phyloP scores from a whole-genome alignment of 2,113 vertebrate genomes.

The Oncorhynchus gorbuscha region DNA sequence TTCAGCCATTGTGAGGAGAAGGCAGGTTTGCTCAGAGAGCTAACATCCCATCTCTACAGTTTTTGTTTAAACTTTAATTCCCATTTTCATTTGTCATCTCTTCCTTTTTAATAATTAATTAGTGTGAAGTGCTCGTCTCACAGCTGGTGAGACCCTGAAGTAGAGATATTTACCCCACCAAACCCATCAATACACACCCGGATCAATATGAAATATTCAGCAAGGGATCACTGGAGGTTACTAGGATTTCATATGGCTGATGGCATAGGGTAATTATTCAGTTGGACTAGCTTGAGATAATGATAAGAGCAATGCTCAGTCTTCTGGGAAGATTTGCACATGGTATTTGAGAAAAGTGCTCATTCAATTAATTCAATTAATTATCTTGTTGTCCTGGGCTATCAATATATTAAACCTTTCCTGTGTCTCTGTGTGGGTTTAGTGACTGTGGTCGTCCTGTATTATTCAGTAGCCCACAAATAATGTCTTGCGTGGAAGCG shows the following conservation, averaged over 20 bases:
- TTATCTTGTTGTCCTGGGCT: too few species aligned
- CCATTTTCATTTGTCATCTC: neutral
- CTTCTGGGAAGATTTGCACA: neutral
- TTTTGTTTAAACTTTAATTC: constrained; percentile 3
- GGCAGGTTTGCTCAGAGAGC: neutral
- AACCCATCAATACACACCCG: neutral
- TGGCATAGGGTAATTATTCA: neutral
- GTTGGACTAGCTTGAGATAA: neutral
- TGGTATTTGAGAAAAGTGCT: neutral
- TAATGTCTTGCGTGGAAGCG: too few species aligned
- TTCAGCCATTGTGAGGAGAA: neutral
- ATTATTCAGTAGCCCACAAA: too few species aligned
- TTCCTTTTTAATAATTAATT: constrained; percentile 7
- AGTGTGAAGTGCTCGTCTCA: neutral
- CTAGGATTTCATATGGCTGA: neutral
- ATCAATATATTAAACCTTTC: too few species aligned
- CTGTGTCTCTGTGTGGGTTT: too few species aligned
- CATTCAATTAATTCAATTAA: too few species aligned
- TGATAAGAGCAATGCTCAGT: neutral
- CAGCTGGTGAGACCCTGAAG: neutral
- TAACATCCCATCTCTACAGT: neutral
- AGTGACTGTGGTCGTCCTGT: too few species aligned
- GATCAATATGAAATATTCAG: neutral
- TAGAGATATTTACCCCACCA: neutral
- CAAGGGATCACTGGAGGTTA: neutral